These are phyloP conservation scores for Nannobrachium achirus DNA, from an alignment of 2,113 vertebrate genomes.

Conservation along the genomic window DNA sequence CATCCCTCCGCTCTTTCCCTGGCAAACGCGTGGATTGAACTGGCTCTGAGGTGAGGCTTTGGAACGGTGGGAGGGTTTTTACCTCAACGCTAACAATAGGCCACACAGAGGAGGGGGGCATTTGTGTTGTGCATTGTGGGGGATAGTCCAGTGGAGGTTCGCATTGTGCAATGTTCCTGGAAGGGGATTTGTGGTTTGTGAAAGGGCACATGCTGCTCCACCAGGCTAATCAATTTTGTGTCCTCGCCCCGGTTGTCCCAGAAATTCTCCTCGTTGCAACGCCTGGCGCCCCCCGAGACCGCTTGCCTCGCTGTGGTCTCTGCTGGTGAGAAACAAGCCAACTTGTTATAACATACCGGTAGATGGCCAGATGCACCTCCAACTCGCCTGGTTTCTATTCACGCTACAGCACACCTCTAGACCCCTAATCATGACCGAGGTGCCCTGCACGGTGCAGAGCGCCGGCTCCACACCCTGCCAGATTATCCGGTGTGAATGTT, in stretches of 20 bases:
- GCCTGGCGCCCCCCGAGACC: slow-evolving; percentile 11
- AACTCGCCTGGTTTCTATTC: slow-evolving; percentile 53
- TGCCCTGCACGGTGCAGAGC: slow-evolving; percentile 61
- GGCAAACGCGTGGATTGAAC: slow-evolving; percentile 64
- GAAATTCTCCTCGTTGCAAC: slow-evolving; percentile 39
- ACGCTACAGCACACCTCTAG: slow-evolving; percentile 58
- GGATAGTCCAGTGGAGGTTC: slow-evolving; percentile 63
- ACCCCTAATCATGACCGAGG: slow-evolving; percentile 64
- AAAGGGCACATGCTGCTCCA: slow-evolving; percentile 45
- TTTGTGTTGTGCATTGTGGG: slow-evolving; percentile 52
- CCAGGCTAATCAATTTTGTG: slow-evolving; percentile 56
- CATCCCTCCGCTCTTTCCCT: slow-evolving; percentile 33
- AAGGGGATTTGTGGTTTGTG: slow-evolving; percentile 60
- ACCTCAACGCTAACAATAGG: slow-evolving; percentile 65
- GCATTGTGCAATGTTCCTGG: slow-evolving; percentile 57
- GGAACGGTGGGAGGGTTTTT: slow-evolving; percentile 52
- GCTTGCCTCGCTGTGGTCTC: slow-evolving; percentile 37
- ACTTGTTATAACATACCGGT: slow-evolving; percentile 35
- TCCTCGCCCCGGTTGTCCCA: slow-evolving; percentile 36
- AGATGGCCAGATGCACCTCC: slow-evolving; percentile 26
- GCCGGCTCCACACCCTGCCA: slow-evolving; percentile 64
- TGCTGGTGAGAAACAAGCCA: slow-evolving; percentile 37
- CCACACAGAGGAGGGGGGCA: slow-evolving; percentile 43
- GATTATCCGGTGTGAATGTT: slow-evolving; percentile 78
- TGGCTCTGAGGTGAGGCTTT: slow-evolving; percentile 66